Evolutionary conservation across 1,140 invertebrate genomes (phyloP), one percentile per base, ranked within the genome.

Genomic region (Ceratitis capitata): DNA sequence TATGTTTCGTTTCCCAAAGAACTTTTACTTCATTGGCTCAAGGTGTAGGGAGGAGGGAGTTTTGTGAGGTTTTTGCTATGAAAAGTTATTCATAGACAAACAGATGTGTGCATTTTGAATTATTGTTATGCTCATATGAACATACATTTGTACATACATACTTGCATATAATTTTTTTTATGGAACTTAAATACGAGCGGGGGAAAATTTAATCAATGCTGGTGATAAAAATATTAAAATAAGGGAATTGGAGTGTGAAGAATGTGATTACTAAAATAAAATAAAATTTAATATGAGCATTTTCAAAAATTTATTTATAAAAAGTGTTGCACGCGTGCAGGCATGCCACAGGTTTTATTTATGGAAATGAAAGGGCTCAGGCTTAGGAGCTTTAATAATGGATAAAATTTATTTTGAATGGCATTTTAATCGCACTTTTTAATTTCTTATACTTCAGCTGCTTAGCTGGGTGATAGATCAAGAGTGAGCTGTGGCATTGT

Each of bases 61-160:
- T 47, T 78, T 45, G 45, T 78, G 45, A 78, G n/a, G 45, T 78
- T 78, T 78, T 78, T 78, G 69, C 23, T 78, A 83, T 83, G 49
- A 83, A 83, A 51, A 83, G 14, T 83, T 53, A 83, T 83, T 19
- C 82, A 53, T 12, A 19, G 45, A 53, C 82, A 82, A 82, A 83
- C 49, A 83, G 47, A 83, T 83, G 49, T 53, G 82, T 47, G 82
- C 82, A 53, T 51, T 83, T 83, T 51, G 26, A 51, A 51, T 83
- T 83, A 53, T 78, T 42, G 69, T 19, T n/a, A n/a, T 10, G 19
- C 35, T 5, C 29, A n/a, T n/a, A n/a, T n/a, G 35, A 7, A 69
- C 64, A 39, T 29, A 69, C 61, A 69, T 16, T 2, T 23, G 9
- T 14, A 32, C 29, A 7, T 7, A 35, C 61, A 69, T 32, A 35